Percentiles rank a stretch among this genome's conserved stretches.
phyloP scores from a whole-genome alignment of 1,140 invertebrate species.

The Lepidostoma basale region DNA sequence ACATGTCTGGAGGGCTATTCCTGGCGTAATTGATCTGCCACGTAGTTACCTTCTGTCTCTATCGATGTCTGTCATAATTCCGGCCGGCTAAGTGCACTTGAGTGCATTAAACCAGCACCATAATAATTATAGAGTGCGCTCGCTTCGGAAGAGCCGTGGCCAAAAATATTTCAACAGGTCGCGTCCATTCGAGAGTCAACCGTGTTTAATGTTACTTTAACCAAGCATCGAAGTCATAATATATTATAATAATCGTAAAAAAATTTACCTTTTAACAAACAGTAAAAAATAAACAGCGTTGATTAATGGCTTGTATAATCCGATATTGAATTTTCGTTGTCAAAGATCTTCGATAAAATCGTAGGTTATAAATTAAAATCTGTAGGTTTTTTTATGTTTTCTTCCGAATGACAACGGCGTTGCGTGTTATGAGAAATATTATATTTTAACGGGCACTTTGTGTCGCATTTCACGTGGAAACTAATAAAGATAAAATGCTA shows the following conservation, averaged over 20 bases:
- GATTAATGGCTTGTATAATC: constrained; percentile 8
- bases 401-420: background rate
- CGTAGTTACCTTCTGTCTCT: constrained; percentile 4
- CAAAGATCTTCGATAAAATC: constrained; percentile 6
- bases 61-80: constrained; percentile 19
- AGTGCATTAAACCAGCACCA: constrained; percentile 5
- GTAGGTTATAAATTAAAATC: background rate
- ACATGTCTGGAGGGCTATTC: constrained; percentile 11
- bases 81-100: background rate
- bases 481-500: constrained; percentile 18
- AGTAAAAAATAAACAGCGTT: background rate
- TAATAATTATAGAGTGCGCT: constrained; percentile 1
- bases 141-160: background rate
- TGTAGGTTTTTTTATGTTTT: background rate
- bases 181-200: background rate
- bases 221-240: too few relatives aligned
- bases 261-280: too few relatives aligned
- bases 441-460: constrained; percentile 1
- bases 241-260: too few relatives aligned
- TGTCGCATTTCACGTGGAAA: constrained; percentile 5
- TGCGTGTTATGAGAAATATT: background rate
- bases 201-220: too few relatives aligned
- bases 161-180: background rate
- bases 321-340: background rate
- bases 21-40: constrained; percentile 16